phyloP scores from a whole-genome alignment of 2,888 invertebrate species.

The Thelaira solivaga region DNA sequence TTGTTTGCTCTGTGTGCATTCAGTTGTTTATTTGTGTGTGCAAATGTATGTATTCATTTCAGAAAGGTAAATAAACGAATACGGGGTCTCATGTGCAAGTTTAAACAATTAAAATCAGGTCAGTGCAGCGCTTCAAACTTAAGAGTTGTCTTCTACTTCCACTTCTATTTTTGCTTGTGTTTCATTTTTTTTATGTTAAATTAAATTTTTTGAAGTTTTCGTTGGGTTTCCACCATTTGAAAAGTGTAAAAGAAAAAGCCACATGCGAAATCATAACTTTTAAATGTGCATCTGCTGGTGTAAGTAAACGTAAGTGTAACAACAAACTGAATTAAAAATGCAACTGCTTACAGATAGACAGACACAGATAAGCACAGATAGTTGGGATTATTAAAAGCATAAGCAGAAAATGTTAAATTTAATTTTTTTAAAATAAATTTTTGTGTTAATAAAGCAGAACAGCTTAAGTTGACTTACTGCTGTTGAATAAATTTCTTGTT shows the following conservation, averaged over 20 bases:
- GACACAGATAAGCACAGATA: too few relatives aligned
- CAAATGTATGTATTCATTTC: too few relatives aligned
- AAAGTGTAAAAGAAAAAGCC: not conserved
- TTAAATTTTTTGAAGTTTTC: slow-evolving; percentile 35
- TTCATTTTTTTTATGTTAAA: not conserved
- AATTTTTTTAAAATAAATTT: too few relatives aligned
- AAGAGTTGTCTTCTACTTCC: slow-evolving; percentile 51
- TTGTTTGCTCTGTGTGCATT: too few relatives aligned
- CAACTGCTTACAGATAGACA: not conserved
- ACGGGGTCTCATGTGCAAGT: slow-evolving; percentile 17
- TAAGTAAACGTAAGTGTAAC: not conserved
- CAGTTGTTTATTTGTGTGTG: too few relatives aligned
- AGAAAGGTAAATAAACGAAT: not conserved
- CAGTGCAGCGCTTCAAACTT: slow-evolving; percentile 53
- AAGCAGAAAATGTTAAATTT: too few relatives aligned
- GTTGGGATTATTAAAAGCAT: too few relatives aligned
- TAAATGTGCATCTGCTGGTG: not conserved
- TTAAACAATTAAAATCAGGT: slow-evolving; percentile 52
- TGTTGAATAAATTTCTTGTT: too few relatives aligned
- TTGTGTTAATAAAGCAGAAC: too few relatives aligned
- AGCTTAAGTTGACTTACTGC: too few relatives aligned
- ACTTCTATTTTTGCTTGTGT: not conserved
- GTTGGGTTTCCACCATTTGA: not conserved
- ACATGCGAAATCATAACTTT: not conserved
- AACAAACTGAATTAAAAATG: not conserved